phyloP scores from a whole-genome alignment of 2,888 invertebrate genomes.

The Thalpophila matura region DNA sequence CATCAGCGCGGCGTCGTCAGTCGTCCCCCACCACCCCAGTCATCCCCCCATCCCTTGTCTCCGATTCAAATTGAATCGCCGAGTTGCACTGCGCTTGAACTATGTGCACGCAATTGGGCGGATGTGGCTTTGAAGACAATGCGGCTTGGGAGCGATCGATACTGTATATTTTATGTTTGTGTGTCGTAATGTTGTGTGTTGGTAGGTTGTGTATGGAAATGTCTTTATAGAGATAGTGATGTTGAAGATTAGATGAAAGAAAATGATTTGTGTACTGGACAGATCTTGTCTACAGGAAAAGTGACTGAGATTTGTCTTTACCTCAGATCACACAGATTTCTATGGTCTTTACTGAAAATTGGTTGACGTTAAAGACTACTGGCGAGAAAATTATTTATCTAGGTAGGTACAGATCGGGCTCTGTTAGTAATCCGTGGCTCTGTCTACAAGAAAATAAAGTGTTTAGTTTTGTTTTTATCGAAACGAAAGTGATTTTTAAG shows the following conservation, averaged over 20 bases:
- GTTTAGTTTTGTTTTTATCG: no score
- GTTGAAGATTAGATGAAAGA: background rate
- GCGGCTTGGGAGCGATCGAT: constrained; percentile 65
- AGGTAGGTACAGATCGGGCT: no score
- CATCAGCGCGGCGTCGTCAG: constrained; percentile 85
- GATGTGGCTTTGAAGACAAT: constrained; percentile 78
- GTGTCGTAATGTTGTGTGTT: constrained; percentile 13
- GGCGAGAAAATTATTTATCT: no score
- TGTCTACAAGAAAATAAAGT: no score
- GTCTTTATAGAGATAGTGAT: constrained; percentile 1
- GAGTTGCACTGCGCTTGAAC: constrained; percentile 80
- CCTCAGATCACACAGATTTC: no score
- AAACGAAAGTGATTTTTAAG: no score
- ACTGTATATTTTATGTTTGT: constrained; percentile 49
- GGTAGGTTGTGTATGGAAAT: background rate
- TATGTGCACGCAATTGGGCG: constrained; percentile 80
- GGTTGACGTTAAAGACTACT: no score
- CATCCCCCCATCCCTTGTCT: constrained; percentile 68
- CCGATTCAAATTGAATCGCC: constrained; percentile 85
- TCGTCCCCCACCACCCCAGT: constrained; percentile 63
- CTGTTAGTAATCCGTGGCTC: no score
- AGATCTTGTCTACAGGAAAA: background rate
- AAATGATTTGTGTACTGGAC: no score
- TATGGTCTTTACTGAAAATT: no score
- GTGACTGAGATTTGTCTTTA: background rate